Evolutionary conservation across 2,797 vertebrate genomes (phyloP), one percentile per base, ranked within the genome.

Genomic region (Gallinago nigripennis): DNA sequence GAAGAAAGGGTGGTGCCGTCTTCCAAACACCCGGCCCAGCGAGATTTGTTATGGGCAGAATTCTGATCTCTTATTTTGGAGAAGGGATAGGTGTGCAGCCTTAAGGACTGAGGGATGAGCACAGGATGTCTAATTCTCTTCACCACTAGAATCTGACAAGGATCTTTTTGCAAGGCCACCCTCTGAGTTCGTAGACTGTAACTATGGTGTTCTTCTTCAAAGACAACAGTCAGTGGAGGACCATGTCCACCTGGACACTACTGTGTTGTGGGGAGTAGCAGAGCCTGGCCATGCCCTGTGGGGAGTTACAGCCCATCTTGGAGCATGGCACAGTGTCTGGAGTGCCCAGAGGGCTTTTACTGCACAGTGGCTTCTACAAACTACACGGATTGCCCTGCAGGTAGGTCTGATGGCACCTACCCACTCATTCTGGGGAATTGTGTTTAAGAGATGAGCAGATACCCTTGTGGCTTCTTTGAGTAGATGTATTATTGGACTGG

Each of bases 301-400:
- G 97, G 97, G 39, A 96, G 64, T 16, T 97, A 96, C 12, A 90
- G 84, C 89, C 96, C 94, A 0, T 90, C 92, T 17, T 90, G 94
- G 95, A 58, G 86, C 4, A 85, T 71, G 37, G 41, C 25, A 2
- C 75, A 9, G 18, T 98, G 97, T 68, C 33, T 96, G 80, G 68
- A 92, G 27, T 98, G 97, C 80, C 97, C 96, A 11, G 90, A 91
- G 71, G 97, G 97, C 15, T 97, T 96, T 23, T 97, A 96, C 64
- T 98, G 97, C 79, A 43, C 39, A 0, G 6, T 72, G 43, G 95
- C 92, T 35, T 86, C 97, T 48, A 8, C 84, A 54, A 95, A 91
- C 80, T 82, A 48, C 66, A 92, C 89, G 0, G 65, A 65, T 1
- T 98, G 97, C 61, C 97, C 97, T 16, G 76, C 48, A 95, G 97